phyloP scores from a whole-genome alignment of 2,888 invertebrate species.

The Temnothorax unifasciatus region DNA sequence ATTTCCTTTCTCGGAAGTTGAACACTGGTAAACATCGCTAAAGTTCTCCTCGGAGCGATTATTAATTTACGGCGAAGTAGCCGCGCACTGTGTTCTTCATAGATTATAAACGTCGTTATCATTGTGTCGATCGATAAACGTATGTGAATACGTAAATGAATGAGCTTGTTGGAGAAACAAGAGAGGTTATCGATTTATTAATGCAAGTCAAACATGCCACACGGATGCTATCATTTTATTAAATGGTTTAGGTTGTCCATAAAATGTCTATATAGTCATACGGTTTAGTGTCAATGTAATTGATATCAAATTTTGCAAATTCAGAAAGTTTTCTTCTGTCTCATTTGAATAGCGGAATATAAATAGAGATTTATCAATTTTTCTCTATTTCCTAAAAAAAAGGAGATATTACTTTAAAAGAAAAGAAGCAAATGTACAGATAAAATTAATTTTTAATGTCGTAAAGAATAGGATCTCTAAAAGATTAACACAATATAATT shows the following conservation, averaged over 20 bases:
- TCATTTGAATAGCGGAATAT: background rate
- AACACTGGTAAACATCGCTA: conserved; percentile 35
- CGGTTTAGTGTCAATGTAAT: background rate
- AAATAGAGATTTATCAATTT: background rate
- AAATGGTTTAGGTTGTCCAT: background rate
- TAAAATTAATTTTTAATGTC: background rate
- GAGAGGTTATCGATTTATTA: conserved; percentile 37
- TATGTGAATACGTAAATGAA: conserved; percentile 14
- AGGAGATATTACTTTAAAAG: background rate
- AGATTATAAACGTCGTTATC: conserved; percentile 43
- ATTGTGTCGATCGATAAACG: conserved; percentile 36
- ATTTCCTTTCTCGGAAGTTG: conserved; percentile 42
- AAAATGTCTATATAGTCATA: background rate
- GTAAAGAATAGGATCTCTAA: background rate
- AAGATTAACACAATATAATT: conserved; percentile 14
- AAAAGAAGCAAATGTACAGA: background rate
- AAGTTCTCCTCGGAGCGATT: conserved; percentile 41
- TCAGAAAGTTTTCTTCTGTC: background rate
- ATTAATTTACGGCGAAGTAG: conserved; percentile 42
- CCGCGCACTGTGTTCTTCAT: conserved; percentile 39
- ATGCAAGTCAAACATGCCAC: conserved; percentile 9
- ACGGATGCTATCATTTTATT: conserved; percentile 11
- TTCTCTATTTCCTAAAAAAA: background rate
- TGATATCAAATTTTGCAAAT: background rate
- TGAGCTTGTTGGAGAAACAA: conserved; percentile 24